These are phyloP conservation scores for Sylvilagus bachmani DNA, from an alignment of 2,113 vertebrate species.

Conservation along the genomic window DNA sequence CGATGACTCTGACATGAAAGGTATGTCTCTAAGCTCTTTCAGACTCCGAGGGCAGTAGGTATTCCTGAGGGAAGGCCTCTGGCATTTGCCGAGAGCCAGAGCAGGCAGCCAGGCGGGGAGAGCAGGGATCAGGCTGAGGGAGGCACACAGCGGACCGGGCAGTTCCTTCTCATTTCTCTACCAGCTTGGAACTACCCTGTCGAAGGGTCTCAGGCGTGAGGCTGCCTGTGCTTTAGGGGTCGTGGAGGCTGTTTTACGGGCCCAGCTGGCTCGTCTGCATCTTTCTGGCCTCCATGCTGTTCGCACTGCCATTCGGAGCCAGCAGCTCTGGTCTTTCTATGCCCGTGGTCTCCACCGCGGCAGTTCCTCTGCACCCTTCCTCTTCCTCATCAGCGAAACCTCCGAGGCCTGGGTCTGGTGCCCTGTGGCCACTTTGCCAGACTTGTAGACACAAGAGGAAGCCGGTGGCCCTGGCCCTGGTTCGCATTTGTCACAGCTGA, in stretches of 20 bases:
- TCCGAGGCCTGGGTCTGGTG: neutral
- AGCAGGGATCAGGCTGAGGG: neutral
- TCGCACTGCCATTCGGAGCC: neutral
- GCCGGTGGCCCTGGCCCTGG: conserved; percentile 9
- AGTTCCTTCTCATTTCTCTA: neutral
- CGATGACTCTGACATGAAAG: conserved; percentile 95
- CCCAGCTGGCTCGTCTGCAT: neutral
- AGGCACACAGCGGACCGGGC: neutral
- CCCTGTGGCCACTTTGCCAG: conserved; percentile 34
- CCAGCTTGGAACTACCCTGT: neutral
- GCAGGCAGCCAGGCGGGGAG: conserved; percentile 22
- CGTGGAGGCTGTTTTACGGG: fast-evolving
- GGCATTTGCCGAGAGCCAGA: neutral
- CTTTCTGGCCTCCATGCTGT: neutral
- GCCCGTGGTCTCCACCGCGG: neutral
- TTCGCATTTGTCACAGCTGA: neutral
- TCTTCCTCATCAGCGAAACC: neutral
- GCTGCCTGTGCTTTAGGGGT: neutral
- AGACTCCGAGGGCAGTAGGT: conserved; percentile 74
- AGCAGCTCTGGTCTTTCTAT: neutral
- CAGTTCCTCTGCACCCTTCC: neutral
- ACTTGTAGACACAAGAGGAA: neutral
- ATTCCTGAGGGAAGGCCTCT: conserved; percentile 57
- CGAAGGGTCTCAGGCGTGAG: neutral
- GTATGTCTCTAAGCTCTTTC: conserved; percentile 85